Evolutionary conservation across 2,113 vertebrate species (phyloP).

Genomic region (Etheostoma cragini): DNA sequence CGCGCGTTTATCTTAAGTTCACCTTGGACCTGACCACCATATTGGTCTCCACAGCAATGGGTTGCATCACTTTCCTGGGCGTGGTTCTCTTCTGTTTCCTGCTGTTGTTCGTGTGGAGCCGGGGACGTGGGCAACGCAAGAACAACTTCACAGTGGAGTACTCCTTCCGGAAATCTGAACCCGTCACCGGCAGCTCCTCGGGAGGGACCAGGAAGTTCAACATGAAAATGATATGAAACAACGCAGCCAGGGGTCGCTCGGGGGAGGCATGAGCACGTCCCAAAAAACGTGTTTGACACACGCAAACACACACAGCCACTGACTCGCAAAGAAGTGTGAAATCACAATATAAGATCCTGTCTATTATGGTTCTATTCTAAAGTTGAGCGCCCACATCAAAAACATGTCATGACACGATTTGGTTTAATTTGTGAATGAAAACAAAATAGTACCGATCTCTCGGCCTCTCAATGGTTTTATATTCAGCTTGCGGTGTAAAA

Average conservation of each 20-base stretch:
- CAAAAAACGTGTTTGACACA: constrained; percentile 78
- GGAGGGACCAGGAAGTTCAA: constrained; percentile 97
- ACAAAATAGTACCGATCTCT: constrained; percentile 58
- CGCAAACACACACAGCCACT: constrained; percentile 80
- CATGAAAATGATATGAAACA: constrained; percentile 99
- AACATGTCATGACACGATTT: constrained; percentile 53
- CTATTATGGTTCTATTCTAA: constrained; percentile 39
- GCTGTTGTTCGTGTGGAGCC: constrained; percentile 97
- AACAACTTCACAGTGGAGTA: constrained; percentile 98
- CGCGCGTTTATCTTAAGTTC: constrained; percentile 91
- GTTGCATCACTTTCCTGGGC: constrained; percentile 98
- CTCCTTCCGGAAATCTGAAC: constrained; percentile 96
- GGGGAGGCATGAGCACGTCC: constrained; percentile 85
- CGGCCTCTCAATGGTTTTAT: constrained; percentile 54
- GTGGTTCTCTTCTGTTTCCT: constrained; percentile 99
- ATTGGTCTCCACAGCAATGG: constrained; percentile 98
- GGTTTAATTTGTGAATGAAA: constrained; percentile 51
- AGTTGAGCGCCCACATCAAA: constrained; percentile 40
- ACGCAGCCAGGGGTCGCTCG: constrained; percentile 86
- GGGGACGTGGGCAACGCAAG: constrained; percentile 95
- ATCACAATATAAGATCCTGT: constrained; percentile 24
- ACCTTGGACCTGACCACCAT: constrained; percentile 98
- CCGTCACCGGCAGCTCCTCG: constrained; percentile 84
- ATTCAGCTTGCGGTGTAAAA: constrained; percentile 63
- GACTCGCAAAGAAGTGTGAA: constrained; percentile 76